Percentiles rank a stretch among this genome's conserved stretches.
Conservation (phyloP, 2,113 vertebrate genomes). For the Sceloporus undulatus region DNA sequence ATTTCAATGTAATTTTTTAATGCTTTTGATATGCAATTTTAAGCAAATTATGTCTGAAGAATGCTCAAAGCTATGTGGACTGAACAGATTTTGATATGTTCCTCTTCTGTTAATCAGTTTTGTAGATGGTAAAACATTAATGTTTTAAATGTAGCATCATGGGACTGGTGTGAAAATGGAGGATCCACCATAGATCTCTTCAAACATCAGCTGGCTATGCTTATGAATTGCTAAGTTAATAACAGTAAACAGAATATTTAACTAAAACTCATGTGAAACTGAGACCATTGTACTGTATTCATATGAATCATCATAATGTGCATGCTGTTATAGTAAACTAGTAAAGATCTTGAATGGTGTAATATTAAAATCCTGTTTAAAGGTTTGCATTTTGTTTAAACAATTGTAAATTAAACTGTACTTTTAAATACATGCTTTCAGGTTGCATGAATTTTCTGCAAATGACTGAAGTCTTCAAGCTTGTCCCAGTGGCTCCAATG, state of each 20-base stretch:
- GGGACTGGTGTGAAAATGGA: background rate
- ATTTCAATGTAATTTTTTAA: background rate
- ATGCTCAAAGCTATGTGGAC: background rate
- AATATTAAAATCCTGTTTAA: background rate
- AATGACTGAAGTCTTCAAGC: background rate
- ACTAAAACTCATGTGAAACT: background rate
- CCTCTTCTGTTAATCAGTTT: constrained; percentile 15
- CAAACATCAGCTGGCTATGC: constrained; percentile 20
- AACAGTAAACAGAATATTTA: background rate
- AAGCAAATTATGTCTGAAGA: background rate
- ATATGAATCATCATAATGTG: background rate
- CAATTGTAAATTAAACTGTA: rapidly evolving
- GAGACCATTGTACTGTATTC: background rate
- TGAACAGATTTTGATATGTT: constrained; percentile 25
- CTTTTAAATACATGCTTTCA: constrained; percentile 2
- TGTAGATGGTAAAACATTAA: constrained; percentile 23
- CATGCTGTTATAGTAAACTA: background rate
- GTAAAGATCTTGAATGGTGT: background rate
- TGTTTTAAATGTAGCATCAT: background rate
- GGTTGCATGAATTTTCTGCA: background rate
- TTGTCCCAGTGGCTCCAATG: constrained; percentile 19
- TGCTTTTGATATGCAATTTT: background rate
- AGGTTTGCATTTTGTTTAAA: background rate
- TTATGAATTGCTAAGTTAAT: constrained; percentile 30
- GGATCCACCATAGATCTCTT: background rate